These are phyloP conservation scores for Mirza zaza DNA, from an alignment of 2,113 vertebrate genomes.

Conservation along the genomic window DNA sequence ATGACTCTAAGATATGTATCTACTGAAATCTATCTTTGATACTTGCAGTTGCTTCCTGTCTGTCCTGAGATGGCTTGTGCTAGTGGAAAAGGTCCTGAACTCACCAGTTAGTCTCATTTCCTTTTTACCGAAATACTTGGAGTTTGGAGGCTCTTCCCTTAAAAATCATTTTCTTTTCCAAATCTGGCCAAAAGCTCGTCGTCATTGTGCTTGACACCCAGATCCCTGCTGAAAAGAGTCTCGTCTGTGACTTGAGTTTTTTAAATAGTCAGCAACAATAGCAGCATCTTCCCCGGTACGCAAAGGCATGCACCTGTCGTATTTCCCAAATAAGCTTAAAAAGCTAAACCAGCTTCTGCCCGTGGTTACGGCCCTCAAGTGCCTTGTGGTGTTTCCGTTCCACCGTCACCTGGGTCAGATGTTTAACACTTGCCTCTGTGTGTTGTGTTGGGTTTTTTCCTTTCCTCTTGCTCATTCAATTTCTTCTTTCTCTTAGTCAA, in stretches of 20 bases:
- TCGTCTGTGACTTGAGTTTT: slow-evolving; percentile 5
- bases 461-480: neutral
- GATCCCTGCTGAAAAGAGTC: neutral
- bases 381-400: neutral
- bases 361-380: neutral
- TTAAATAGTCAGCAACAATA: neutral
- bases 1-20: neutral
- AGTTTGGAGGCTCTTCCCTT: neutral
- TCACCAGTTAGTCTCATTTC: neutral
- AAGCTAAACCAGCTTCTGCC: neutral
- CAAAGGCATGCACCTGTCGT: neutral
- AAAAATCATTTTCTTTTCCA: slow-evolving; percentile 24
- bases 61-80: neutral
- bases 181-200: neutral
- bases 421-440: neutral
- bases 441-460: neutral
- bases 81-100: neutral
- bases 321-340: neutral
- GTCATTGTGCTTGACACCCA: neutral
- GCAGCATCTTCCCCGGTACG: neutral
- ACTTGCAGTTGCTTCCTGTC: neutral
- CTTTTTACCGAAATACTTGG: slow-evolving; percentile 10
- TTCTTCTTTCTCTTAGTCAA: slow-evolving; percentile 46
- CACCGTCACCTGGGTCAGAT: neutral
- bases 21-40: neutral